Evolutionary conservation across 1,140 invertebrate genomes (phyloP).

Genomic region (Oedothorax gibbosus): DNA sequence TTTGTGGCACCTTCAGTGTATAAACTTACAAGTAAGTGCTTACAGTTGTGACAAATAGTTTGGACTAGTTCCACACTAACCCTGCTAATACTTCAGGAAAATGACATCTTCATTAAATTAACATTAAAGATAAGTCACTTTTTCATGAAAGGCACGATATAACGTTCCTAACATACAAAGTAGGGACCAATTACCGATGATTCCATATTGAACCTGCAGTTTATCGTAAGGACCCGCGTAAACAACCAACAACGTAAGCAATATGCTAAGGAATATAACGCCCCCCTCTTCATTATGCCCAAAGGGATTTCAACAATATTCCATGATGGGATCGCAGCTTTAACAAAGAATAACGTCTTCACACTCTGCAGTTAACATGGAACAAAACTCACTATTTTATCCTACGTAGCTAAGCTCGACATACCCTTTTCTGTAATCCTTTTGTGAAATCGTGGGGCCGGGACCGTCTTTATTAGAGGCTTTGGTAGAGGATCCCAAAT

Average conservation of each 20-base stretch:
- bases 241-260: neutral
- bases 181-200: too few relatives aligned
- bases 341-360: slow-evolving; percentile 13
- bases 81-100: too few relatives aligned
- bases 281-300: neutral
- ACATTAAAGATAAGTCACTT: too few relatives aligned
- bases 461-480: slow-evolving; percentile 50
- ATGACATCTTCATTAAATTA: too few relatives aligned
- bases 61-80: too few relatives aligned
- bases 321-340: neutral
- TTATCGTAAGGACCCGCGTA: neutral
- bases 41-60: too few relatives aligned
- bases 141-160: too few relatives aligned
- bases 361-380: neutral
- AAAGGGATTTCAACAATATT: neutral
- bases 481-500: slow-evolving; percentile 33
- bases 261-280: neutral
- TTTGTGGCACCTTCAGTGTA: too few relatives aligned
- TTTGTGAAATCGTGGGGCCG: slow-evolving; percentile 26
- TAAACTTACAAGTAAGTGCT: too few relatives aligned
- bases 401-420: too few relatives aligned
- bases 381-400: slow-evolving; percentile 35
- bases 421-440: neutral
- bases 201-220: too few relatives aligned
- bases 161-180: too few relatives aligned